These are phyloP conservation scores for Cyphomyrmex costatus DNA, from an alignment of 1,140 invertebrate genomes.

Conservation along the genomic window DNA sequence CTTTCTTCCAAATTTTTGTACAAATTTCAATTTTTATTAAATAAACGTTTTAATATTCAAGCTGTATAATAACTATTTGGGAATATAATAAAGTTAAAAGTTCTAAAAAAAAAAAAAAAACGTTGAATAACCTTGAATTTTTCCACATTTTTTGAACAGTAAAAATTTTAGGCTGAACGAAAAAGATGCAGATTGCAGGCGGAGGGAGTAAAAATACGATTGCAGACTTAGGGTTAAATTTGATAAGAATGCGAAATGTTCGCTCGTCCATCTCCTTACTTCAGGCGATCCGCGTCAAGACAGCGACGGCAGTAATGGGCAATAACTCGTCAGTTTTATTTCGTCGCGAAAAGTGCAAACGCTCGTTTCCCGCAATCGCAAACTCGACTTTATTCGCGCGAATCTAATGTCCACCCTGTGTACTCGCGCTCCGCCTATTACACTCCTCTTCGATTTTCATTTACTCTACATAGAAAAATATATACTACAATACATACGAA, in stretches of 20 bases:
- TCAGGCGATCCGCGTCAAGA: background rate
- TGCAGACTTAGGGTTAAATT: background rate
- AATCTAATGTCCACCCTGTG: background rate
- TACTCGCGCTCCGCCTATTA: background rate
- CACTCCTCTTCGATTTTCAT: background rate
- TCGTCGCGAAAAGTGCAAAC: constrained; percentile 32
- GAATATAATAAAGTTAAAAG: too few species aligned
- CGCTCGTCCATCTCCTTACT: background rate
- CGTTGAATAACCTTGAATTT: too few species aligned
- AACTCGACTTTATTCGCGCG: constrained; percentile 15
- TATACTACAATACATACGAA: too few species aligned
- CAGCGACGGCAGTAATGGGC: background rate
- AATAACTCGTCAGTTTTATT: constrained; percentile 47
- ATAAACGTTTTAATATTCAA: background rate
- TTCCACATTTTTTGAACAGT: too few species aligned
- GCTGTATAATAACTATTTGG: too few species aligned
- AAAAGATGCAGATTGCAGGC: too few species aligned
- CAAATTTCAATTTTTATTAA: too few species aligned
- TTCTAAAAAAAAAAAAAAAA: too few species aligned
- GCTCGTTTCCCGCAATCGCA: background rate
- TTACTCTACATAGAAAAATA: background rate
- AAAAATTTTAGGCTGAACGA: too few species aligned
- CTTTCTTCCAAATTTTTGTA: too few species aligned
- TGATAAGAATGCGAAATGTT: background rate
- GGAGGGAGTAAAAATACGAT: too few species aligned